A percentile compares a stretch with the other conserved stretches of the same genome.
Conservation (phyloP, 1,140 invertebrate species). For the Euwallacea fornicatus region DNA sequence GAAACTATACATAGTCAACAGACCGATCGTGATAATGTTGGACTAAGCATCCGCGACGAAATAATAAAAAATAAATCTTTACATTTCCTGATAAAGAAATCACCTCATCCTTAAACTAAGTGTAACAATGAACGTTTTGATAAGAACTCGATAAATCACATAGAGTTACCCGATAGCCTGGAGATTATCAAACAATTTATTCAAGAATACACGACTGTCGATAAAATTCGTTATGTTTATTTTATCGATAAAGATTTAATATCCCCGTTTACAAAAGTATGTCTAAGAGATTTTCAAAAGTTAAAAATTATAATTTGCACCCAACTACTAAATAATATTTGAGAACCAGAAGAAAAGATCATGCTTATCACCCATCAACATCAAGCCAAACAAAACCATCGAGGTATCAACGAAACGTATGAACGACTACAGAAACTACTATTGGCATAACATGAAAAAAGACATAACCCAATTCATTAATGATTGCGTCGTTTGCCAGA, state of each 20-base stretch:
- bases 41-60: neutral
- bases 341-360: neutral
- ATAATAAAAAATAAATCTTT: neutral
- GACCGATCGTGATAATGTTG: neutral
- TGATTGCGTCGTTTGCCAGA: constrained; percentile 22
- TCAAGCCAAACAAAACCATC: constrained; percentile 16
- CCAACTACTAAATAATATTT: constrained; percentile 17
- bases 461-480: constrained; percentile 24
- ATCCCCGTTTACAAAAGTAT: neutral
- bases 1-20: neutral
- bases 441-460: constrained; percentile 18
- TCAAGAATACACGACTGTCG: neutral
- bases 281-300: neutral
- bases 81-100: constrained; percentile 2
- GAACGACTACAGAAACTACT: neutral
- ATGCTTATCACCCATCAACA: constrained; percentile 14
- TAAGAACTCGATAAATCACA: neutral
- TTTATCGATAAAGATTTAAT: neutral
- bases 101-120: neutral
- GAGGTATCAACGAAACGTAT: constrained; percentile 10
- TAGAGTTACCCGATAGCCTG: neutral
- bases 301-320: constrained; percentile 21
- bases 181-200: neutral
- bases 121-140: neutral
- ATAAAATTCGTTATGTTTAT: constrained; percentile 1